Evolutionary conservation across 1,140 invertebrate genomes (phyloP).

Genomic region (Drosophila nigromelanica): DNA sequence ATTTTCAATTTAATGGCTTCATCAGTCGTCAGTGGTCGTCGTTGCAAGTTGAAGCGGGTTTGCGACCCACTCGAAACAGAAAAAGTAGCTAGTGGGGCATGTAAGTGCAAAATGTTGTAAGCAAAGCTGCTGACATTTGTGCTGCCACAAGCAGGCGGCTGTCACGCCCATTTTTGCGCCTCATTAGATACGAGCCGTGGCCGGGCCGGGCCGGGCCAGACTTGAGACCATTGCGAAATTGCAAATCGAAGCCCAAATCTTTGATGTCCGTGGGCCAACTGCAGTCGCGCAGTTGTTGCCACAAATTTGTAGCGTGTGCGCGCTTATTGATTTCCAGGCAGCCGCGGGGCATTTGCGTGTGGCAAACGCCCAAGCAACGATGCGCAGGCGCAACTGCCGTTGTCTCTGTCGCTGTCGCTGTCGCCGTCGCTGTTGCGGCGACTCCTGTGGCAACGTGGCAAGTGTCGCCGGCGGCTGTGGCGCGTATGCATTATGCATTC

Average conservation of each 20-base stretch:
- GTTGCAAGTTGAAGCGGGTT: constrained; percentile 49
- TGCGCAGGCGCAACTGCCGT: constrained; percentile 34
- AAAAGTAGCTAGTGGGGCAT: constrained; percentile 2
- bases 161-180: constrained; percentile 49
- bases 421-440: background rate
- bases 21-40: constrained; percentile 39
- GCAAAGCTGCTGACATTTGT: constrained; percentile 75
- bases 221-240: constrained; percentile 19
- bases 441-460: constrained; percentile 24
- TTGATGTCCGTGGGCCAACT: constrained; percentile 39
- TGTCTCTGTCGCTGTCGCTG: background rate
- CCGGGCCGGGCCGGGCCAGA: background rate
- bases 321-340: constrained; percentile 71
- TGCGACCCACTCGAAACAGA: constrained; percentile 24
- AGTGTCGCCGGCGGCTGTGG: constrained; percentile 45
- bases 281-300: constrained; percentile 35
- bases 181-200: constrained; percentile 64
- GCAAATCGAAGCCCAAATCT: constrained; percentile 12
- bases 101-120: constrained; percentile 75
- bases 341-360: constrained; percentile 35
- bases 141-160: constrained; percentile 32
- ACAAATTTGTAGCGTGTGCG: constrained; percentile 75
- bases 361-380: constrained; percentile 44
- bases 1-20: constrained; percentile 81
- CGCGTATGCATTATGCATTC: constrained; percentile 59